Conservation (phyloP, 2,113 vertebrate species). For the Piprites chloris region DNA sequence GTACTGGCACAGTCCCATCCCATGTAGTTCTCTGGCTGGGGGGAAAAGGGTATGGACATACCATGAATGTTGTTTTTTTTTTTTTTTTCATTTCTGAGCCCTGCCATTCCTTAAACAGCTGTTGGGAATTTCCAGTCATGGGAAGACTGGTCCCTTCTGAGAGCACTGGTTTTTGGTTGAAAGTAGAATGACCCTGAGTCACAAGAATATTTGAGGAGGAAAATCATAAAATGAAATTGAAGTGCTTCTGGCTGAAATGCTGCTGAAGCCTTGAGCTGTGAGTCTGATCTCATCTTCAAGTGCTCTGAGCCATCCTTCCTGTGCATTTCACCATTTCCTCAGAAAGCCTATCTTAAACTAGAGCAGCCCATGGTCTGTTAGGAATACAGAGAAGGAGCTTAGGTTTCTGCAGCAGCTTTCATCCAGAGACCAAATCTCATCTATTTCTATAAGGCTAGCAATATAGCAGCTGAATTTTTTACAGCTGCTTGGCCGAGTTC, state of each 20-base stretch:
- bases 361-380: background rate
- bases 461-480: background rate
- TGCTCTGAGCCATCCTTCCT: background rate
- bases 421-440: background rate
- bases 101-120: background rate
- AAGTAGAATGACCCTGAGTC: background rate
- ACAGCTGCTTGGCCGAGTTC: background rate
- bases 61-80: background rate
- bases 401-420: slow-evolving; percentile 16
- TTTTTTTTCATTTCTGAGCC: background rate
- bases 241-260: background rate
- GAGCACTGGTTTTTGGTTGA: background rate
- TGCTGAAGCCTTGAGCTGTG: background rate
- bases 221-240: background rate
- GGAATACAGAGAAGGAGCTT: background rate
- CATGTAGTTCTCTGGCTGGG: background rate
- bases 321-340: background rate
- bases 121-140: background rate
- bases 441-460: background rate
- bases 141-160: background rate
- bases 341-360: background rate
- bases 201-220: background rate
- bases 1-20: background rate
- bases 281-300: background rate
- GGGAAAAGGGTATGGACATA: background rate